Conservation (phyloP, 2,113 vertebrate species). For the Burhinus bistriatus region DNA sequence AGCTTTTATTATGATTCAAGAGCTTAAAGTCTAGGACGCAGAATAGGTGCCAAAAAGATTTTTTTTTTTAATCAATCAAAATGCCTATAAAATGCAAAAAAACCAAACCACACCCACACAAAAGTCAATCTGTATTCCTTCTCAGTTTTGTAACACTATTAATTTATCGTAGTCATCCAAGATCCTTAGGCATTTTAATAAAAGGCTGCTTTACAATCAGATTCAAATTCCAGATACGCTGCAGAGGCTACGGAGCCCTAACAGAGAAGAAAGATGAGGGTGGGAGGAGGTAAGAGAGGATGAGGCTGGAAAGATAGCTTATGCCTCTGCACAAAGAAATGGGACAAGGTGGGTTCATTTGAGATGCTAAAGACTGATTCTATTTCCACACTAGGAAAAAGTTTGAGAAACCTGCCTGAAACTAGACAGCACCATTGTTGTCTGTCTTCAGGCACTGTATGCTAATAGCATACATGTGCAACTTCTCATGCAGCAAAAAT, state of each 20-base stretch:
- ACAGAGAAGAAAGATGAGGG: neutral
- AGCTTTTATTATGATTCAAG: neutral
- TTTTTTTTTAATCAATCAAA: neutral
- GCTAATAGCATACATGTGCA: neutral
- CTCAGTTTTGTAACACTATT: neutral
- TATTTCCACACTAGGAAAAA: neutral
- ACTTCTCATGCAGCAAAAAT: neutral
- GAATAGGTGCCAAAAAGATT: neutral
- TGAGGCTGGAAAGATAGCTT: neutral
- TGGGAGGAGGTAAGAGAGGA: neutral
- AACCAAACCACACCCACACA: neutral
- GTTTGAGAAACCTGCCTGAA: neutral
- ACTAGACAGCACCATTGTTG: neutral
- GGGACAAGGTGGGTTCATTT: neutral
- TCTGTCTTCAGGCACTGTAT: neutral
- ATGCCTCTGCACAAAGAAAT: neutral
- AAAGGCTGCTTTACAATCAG: neutral
- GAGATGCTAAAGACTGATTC: neutral
- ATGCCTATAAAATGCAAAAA: neutral
- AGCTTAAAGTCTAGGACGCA: neutral
- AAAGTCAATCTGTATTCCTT: neutral
- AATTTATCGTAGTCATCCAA: neutral
- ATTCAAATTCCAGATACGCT: neutral
- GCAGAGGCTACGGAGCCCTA: neutral
- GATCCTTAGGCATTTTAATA: neutral